phyloP scores from a whole-genome alignment of 2,888 invertebrate genomes.

The Papilio elwesi region DNA sequence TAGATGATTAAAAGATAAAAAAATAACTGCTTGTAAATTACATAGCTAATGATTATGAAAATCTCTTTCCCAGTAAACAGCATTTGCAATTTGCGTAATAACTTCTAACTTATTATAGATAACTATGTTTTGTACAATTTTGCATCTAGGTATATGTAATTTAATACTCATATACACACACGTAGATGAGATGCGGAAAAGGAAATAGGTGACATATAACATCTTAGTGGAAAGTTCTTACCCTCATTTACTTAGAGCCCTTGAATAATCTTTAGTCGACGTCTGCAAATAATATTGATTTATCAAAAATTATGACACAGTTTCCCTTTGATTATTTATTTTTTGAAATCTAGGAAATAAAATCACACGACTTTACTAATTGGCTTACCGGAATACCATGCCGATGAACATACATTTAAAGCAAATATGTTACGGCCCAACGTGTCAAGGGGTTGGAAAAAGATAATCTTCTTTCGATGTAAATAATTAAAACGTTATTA shows the following conservation, averaged over 20 bases:
- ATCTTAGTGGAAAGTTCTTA: too few relatives aligned
- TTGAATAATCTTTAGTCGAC: too few relatives aligned
- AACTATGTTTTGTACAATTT: background rate
- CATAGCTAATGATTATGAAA: constrained; percentile 5
- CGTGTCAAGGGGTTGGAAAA: background rate
- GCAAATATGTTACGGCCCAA: background rate
- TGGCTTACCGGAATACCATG: too few relatives aligned
- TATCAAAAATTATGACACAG: too few relatives aligned
- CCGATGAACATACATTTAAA: background rate
- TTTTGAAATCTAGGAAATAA: too few relatives aligned
- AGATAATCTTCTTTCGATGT: background rate
- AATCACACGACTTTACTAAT: too few relatives aligned
- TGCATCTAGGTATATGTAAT: background rate
- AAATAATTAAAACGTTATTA: constrained; percentile 15
- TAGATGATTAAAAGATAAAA: background rate
- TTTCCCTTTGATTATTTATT: too few relatives aligned
- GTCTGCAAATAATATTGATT: too few relatives aligned
- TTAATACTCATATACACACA: too few relatives aligned
- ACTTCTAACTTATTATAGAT: background rate
- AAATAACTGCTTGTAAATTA: constrained; percentile 1
- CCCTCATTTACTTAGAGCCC: too few relatives aligned
- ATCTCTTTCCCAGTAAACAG: background rate
- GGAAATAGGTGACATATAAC: too few relatives aligned
- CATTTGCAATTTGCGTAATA: background rate
- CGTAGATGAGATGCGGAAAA: too few relatives aligned